A percentile compares a stretch with the other conserved stretches of the same genome.
These are phyloP conservation scores for Sesamia inferens DNA, from an alignment of 2,888 invertebrate species.

Conservation along the genomic window DNA sequence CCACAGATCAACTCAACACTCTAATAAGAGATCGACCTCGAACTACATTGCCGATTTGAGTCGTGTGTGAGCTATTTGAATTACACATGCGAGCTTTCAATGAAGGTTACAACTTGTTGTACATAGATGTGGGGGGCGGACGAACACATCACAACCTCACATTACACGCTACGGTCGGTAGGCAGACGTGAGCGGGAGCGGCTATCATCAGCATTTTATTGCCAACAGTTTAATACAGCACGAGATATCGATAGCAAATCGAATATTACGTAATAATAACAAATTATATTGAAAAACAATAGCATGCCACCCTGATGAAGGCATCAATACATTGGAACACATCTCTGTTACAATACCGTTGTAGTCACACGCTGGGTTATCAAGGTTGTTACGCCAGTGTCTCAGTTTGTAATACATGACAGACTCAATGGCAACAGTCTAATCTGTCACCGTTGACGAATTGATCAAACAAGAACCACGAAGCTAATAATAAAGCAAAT, in stretches of 20 bases:
- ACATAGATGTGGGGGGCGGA: constrained; percentile 60
- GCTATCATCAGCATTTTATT: constrained; percentile 59
- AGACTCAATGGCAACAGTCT: constrained; percentile 45
- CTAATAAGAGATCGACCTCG: constrained; percentile 77
- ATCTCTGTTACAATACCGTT: constrained; percentile 64
- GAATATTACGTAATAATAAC: constrained; percentile 38
- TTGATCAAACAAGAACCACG: constrained; percentile 39
- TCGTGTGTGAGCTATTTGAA: constrained; percentile 80
- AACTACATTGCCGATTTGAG: constrained; percentile 74
- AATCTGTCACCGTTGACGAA: constrained; percentile 48
- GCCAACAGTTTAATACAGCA: constrained; percentile 43
- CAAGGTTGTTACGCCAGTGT: constrained; percentile 62
- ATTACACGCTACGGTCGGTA: constrained; percentile 37
- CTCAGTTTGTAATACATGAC: constrained; percentile 54
- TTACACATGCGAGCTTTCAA: constrained; percentile 65
- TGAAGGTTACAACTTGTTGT: constrained; percentile 67
- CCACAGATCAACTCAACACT: constrained; percentile 73
- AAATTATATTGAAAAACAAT: constrained; percentile 44
- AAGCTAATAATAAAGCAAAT: constrained; percentile 25
- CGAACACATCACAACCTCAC: constrained; percentile 34
- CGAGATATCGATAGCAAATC: constrained; percentile 39
- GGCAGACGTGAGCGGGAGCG: constrained; percentile 65
- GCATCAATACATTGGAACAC: constrained; percentile 60
- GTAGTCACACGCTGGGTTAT: constrained; percentile 51
- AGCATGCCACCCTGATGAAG: constrained; percentile 54